phyloP scores from a whole-genome alignment of 2,113 vertebrate genomes.

The Larimichthys polyactis region DNA sequence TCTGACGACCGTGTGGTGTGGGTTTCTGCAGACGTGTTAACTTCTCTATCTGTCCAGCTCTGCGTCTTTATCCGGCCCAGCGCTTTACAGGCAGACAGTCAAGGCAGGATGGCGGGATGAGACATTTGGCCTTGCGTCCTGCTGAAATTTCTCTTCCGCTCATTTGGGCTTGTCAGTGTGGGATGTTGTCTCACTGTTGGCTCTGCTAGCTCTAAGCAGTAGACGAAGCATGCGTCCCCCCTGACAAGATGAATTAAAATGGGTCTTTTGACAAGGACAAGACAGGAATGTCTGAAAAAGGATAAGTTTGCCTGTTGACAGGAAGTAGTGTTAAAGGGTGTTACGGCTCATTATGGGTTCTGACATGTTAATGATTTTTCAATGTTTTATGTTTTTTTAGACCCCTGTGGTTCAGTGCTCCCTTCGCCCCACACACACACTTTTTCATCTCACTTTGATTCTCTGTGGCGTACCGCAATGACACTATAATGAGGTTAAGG shows the following conservation, averaged over 20 bases:
- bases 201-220: conserved; percentile 32
- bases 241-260: conserved; percentile 17
- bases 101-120: neutral
- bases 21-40: conserved; percentile 29
- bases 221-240: conserved; percentile 11
- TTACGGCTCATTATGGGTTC: conserved; percentile 1
- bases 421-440: neutral
- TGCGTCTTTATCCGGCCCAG: neutral
- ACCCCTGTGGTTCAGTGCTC: conserved; percentile 1
- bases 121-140: conserved; percentile 12
- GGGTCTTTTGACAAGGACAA: conserved; percentile 45
- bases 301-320: conserved; percentile 37
- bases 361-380: conserved; percentile 18
- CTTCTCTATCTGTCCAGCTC: neutral
- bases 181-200: conserved; percentile 56
- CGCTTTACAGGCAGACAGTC: neutral
- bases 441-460: conserved; percentile 30
- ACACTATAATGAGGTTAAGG: conserved; percentile 46
- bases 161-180: conserved; percentile 22
- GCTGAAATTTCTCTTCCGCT: conserved; percentile 1
- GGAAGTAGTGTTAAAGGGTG: conserved; percentile 43
- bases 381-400: neutral
- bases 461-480: neutral
- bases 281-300: conserved; percentile 58
- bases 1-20: conserved; percentile 12